Percentiles rank a stretch among this genome's conserved stretches.
Evolutionary conservation across 2,113 vertebrate species (phyloP).

Genomic region (Cryptotis parvus): DNA sequence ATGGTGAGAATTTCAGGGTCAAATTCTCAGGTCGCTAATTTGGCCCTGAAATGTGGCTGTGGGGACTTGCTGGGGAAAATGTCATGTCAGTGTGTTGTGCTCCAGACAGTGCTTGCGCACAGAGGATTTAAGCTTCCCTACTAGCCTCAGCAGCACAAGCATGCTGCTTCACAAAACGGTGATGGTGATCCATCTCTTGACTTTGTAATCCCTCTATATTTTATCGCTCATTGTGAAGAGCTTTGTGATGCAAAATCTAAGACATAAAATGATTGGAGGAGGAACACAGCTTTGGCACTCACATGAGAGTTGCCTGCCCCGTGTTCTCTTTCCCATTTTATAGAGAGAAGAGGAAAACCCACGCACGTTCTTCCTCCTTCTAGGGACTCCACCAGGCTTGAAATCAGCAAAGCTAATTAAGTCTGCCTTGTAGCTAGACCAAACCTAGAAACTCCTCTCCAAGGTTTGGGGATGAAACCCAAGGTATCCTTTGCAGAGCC

Average conservation of each 20-base stretch:
- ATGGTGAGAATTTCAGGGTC: no score
- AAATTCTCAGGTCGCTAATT: rapidly evolving
- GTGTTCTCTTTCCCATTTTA: neutral
- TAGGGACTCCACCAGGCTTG: neutral
- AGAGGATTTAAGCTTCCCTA: constrained; percentile 26
- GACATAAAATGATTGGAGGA: constrained; percentile 6
- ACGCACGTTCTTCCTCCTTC: neutral
- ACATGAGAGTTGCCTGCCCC: neutral
- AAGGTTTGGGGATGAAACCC: neutral
- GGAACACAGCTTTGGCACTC: constrained; percentile 7
- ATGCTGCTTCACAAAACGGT: constrained; percentile 51
- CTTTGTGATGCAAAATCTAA: constrained; percentile 72
- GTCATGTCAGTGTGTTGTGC: neutral
- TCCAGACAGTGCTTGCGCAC: neutral
- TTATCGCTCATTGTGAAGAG: constrained; percentile 66
- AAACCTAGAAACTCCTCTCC: neutral
- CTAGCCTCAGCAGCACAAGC: neutral
- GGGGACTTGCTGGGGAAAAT: neutral
- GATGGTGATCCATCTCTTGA: constrained; percentile 66
- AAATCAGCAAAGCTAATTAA: constrained; percentile 19
- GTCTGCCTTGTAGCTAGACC: neutral
- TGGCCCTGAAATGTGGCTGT: neutral
- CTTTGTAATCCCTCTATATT: constrained; percentile 75
- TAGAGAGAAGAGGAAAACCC: neutral
- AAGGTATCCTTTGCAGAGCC: neutral